Percentiles rank a stretch among this genome's conserved stretches.
Evolutionary conservation across 2,888 invertebrate species (phyloP).

Genomic region (Nymphalis urticae): DNA sequence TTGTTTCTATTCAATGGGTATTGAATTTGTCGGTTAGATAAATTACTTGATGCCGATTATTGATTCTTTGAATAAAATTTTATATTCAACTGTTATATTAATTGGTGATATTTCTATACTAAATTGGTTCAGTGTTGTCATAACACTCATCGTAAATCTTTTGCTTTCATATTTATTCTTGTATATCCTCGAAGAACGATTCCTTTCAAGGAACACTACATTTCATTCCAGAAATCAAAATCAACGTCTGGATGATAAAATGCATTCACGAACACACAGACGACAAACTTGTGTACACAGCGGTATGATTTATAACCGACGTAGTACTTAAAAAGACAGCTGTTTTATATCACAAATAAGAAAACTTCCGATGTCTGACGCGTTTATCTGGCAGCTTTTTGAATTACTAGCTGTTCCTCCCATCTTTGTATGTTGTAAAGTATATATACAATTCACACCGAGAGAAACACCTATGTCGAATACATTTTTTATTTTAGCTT

Average conservation of each 20-base stretch:
- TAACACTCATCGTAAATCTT: slow-evolving; percentile 1
- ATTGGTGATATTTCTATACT: background rate
- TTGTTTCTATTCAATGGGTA: slow-evolving; percentile 37
- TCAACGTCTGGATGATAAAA: slow-evolving; percentile 26
- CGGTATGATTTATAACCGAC: slow-evolving; percentile 38
- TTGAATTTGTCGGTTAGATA: slow-evolving; percentile 38
- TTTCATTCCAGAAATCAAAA: slow-evolving; percentile 15
- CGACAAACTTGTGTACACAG: slow-evolving; percentile 39
- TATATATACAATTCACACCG: background rate
- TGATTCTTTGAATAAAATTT: background rate
- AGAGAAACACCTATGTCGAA: background rate
- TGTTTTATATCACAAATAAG: slow-evolving; percentile 38
- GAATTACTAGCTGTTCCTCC: background rate
- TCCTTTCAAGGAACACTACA: background rate
- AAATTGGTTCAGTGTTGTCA: background rate
- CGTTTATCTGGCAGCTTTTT: slow-evolving; percentile 12
- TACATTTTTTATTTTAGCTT: no score
- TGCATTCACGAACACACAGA: slow-evolving; percentile 23
- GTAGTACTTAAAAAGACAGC: slow-evolving; percentile 38
- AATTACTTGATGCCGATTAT: slow-evolving; percentile 22
- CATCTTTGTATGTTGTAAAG: background rate
- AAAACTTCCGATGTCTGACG: slow-evolving; percentile 32
- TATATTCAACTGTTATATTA: background rate
- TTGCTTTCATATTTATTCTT: slow-evolving; percentile 4
- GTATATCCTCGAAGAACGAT: background rate